phyloP scores from a whole-genome alignment of 1,140 invertebrate species.

The Dinoponera quadriceps region DNA sequence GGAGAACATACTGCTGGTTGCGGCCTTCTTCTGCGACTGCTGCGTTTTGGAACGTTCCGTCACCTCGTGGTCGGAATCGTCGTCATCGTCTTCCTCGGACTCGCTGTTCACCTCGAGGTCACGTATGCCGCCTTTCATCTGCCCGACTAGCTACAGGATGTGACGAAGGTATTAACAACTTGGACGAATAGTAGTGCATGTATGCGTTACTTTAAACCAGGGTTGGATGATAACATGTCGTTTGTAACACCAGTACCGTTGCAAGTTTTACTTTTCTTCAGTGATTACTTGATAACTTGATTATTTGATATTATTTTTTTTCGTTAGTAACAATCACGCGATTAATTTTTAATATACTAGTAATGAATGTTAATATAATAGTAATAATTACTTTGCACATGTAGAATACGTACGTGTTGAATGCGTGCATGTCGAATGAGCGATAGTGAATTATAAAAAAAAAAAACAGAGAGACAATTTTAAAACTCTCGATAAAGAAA shows the following conservation, averaged over 20 bases:
- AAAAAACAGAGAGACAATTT: background rate
- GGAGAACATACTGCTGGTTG: slow-evolving; percentile 89
- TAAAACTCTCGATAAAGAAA: too few species aligned
- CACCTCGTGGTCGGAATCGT: slow-evolving; percentile 82
- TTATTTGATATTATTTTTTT: too few species aligned
- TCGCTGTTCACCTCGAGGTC: slow-evolving; percentile 87
- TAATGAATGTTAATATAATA: too few species aligned
- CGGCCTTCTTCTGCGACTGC: slow-evolving; percentile 83
- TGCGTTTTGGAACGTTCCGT: slow-evolving; percentile 74
- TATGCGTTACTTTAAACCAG: background rate
- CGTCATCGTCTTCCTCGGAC: slow-evolving; percentile 75
- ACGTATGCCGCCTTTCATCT: slow-evolving; percentile 92
- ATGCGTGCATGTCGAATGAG: too few species aligned
- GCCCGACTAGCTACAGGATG: slow-evolving; percentile 90
- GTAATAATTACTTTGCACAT: too few species aligned
- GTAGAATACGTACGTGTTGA: too few species aligned
- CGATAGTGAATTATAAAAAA: background rate
- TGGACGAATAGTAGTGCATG: background rate
- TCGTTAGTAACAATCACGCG: too few species aligned
- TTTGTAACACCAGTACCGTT: too few species aligned
- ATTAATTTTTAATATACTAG: too few species aligned
- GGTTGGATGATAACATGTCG: too few species aligned
- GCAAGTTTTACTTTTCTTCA: too few species aligned
- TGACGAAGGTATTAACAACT: slow-evolving; percentile 27
- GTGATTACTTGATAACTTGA: too few species aligned